These are phyloP conservation scores for Coenonympha arcania DNA, from an alignment of 2,888 invertebrate species.

Conservation along the genomic window DNA sequence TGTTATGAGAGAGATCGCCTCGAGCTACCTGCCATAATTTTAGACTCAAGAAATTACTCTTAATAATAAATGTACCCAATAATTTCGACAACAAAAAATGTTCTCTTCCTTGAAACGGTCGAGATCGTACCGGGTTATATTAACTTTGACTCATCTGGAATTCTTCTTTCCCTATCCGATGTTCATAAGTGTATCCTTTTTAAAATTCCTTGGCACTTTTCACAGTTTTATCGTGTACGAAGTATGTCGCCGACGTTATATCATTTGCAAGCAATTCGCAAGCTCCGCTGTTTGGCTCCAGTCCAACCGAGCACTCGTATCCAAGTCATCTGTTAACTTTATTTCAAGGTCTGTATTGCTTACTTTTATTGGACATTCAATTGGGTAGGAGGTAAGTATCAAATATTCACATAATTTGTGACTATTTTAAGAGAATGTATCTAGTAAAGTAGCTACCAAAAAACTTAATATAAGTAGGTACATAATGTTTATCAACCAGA, in stretches of 20 bases:
- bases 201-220: constrained; percentile 36
- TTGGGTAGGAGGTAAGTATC: not conserved
- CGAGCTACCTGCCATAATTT: constrained; percentile 72
- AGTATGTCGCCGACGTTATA: constrained; percentile 45
- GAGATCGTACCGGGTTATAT: constrained; percentile 38
- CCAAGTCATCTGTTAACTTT: constrained; percentile 57
- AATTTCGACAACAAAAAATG: constrained; percentile 55
- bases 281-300: constrained; percentile 46
- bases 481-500: too few species aligned
- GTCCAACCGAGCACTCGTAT: constrained; percentile 52
- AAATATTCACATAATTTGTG: not conserved
- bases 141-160: constrained; percentile 46
- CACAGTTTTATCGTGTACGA: constrained; percentile 38
- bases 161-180: constrained; percentile 10
- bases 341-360: constrained; percentile 38
- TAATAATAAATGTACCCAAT: constrained; percentile 69
- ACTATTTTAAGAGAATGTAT: not conserved
- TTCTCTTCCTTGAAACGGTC: constrained; percentile 43
- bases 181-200: constrained; percentile 23
- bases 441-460: too few species aligned
- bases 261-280: constrained; percentile 50
- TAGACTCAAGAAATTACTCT: constrained; percentile 67
- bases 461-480: too few species aligned
- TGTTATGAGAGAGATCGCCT: constrained; percentile 50
- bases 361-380: constrained; percentile 17